Conservation (phyloP, 2,797 vertebrate species). For the Acanthornis magna region DNA sequence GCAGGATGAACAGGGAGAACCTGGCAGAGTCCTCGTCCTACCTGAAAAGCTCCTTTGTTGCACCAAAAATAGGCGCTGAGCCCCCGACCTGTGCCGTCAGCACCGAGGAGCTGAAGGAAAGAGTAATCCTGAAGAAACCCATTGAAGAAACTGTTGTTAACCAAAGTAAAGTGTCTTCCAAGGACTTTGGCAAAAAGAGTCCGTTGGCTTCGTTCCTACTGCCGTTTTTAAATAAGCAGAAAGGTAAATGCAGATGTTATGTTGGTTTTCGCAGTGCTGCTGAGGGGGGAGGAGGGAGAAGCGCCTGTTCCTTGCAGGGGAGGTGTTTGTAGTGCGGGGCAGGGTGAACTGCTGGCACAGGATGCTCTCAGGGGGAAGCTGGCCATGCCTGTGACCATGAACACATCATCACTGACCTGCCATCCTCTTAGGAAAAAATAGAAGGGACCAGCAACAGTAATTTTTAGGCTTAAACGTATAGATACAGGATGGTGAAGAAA, state of each 20-base stretch:
- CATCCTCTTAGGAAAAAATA: background rate
- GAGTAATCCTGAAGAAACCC: conserved; percentile 57
- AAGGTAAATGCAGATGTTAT: conserved; percentile 80
- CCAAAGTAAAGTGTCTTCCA: conserved; percentile 56
- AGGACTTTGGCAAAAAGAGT: conserved; percentile 44
- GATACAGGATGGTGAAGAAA: background rate
- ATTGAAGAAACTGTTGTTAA: conserved; percentile 58
- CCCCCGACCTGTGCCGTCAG: conserved; percentile 69
- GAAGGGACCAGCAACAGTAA: background rate
- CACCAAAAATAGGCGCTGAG: conserved; percentile 74
- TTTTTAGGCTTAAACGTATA: background rate
- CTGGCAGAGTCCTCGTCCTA: conserved; percentile 60
- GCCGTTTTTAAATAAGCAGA: conserved; percentile 84
- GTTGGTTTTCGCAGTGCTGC: background rate
- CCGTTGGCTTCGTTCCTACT: conserved; percentile 57
- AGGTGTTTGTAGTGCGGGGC: background rate
- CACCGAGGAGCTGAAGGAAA: conserved; percentile 43
- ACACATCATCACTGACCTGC: background rate
- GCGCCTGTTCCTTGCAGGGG: background rate
- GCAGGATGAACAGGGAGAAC: conserved; percentile 69
- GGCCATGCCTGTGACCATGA: background rate
- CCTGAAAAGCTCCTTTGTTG: conserved; percentile 72
- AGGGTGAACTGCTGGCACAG: background rate
- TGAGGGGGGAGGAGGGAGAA: background rate
- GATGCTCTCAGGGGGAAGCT: background rate